Percentiles rank a stretch among this genome's conserved stretches.
Conservation (phyloP, 2,888 invertebrate species). For the Ditylenchus weischeri region DNA sequence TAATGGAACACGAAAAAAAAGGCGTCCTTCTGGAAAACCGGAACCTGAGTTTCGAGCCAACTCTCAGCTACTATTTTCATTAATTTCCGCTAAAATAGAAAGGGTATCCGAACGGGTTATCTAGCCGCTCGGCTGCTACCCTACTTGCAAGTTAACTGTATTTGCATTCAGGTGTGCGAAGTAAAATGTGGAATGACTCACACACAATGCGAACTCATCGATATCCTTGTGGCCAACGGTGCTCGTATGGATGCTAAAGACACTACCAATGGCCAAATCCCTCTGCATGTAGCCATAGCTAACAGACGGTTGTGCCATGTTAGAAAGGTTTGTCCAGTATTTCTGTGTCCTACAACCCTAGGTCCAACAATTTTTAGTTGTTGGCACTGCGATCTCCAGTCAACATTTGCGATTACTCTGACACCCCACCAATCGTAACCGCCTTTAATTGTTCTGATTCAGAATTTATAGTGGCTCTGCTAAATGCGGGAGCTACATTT, state of each 20-base stretch:
- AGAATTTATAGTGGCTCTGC: slow-evolving; percentile 15
- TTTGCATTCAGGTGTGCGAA: slow-evolving; percentile 19
- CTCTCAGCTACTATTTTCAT: no score
- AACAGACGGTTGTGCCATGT: slow-evolving; percentile 25
- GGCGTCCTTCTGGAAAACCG: no score
- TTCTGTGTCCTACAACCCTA: no score
- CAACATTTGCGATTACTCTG: slow-evolving; percentile 15
- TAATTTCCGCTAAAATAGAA: no score
- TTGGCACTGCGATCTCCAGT: slow-evolving; percentile 20
- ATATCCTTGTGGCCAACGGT: slow-evolving; percentile 15
- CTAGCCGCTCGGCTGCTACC: no score
- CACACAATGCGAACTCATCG: slow-evolving; percentile 23
- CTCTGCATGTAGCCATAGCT: slow-evolving; percentile 25
- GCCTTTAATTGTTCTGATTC: slow-evolving; percentile 24
- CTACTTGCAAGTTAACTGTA: no score
- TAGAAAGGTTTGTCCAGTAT: slow-evolving; percentile 4
- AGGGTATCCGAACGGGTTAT: no score
- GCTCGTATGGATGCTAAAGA: slow-evolving; percentile 24
- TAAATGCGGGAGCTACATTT: slow-evolving; percentile 25
- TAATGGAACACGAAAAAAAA: no score
- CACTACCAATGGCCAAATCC: slow-evolving; percentile 18
- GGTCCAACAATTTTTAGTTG: neutral
- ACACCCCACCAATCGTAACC: slow-evolving; percentile 17
- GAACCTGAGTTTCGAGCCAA: no score
- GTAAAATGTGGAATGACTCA: slow-evolving; percentile 19